Conservation (phyloP, 2,888 invertebrate genomes). For the Drosophila neotestacea region DNA sequence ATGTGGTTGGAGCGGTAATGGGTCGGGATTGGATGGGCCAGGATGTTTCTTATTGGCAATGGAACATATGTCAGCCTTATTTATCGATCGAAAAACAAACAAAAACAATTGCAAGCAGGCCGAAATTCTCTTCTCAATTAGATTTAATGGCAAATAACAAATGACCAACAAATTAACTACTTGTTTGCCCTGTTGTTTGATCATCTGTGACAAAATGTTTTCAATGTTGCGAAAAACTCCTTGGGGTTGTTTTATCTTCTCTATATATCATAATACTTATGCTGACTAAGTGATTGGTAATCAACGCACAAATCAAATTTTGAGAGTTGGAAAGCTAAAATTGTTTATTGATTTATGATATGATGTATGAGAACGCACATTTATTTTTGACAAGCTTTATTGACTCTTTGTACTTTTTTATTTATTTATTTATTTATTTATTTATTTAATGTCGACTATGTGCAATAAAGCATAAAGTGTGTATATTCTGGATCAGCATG, state of each 20-base stretch:
- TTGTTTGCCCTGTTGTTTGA: constrained; percentile 72
- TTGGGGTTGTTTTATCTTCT: constrained; percentile 35
- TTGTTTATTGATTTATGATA: not conserved
- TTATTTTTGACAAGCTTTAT: no score
- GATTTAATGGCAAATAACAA: constrained; percentile 78
- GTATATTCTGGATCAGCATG: no score
- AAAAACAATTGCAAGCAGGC: constrained; percentile 53
- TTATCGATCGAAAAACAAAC: constrained; percentile 61
- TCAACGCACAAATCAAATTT: not conserved
- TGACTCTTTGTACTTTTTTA: no score
- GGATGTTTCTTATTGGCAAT: constrained; percentile 35
- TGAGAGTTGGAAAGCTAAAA: not conserved
- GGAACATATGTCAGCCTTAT: constrained; percentile 68
- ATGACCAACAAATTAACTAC: constrained; percentile 82
- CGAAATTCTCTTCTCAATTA: constrained; percentile 67
- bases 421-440: no score
- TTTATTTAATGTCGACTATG: no score
- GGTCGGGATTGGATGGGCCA: not conserved
- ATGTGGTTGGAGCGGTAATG: constrained; percentile 27
- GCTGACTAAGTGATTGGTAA: constrained; percentile 2
- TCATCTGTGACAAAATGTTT: constrained; percentile 76
- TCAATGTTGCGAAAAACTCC: constrained; percentile 17
- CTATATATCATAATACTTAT: not conserved
- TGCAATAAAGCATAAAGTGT: no score
- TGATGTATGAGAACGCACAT: no score